Evolutionary conservation across 2,113 vertebrate species (phyloP), one percentile per base, ranked within the genome.

Genomic region (Piliocolobus tephrosceles): DNA sequence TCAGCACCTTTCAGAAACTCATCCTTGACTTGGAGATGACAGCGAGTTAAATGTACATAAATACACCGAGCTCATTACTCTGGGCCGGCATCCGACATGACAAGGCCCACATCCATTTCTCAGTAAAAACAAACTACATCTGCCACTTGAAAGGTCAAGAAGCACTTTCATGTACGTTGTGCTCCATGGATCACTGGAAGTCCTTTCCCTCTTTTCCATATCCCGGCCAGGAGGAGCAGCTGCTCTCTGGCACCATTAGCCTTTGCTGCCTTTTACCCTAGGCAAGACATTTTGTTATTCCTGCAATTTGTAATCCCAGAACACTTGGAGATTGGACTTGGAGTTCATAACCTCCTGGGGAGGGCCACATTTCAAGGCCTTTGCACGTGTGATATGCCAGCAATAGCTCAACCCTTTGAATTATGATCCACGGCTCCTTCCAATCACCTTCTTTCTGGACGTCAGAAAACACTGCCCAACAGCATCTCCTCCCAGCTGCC

Each of bases 381-480:
- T 45, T 23, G 3, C 3, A 0, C 6, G 50, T 1, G 1, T 0
- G 25, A 6, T 2, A 0, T 0, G 0, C 10, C 0, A 0, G 47
- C 6, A 22, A 3, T 0, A 6, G n/a, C 66, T 11, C 11, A 0
- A 11, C 5, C 27, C 23, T 43, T 27, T 3, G 73, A 18, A 7
- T 18, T 10, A 1, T 0, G 32, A 23, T 2, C 14, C 0, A 1
- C 5, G 0, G 38, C 68, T 35, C 1, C 0, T 6, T 14, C 32
- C 1, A 11, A 0, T 32, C 57, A 0, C 23, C 45, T 6, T 79
- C 45, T 6, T 79, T 32, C 6, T 0, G 30, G 27, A 0, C 0
- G 38, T 43, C 25, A 6, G 66, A 0, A 35, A 23, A 50, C 20
- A 20, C 0, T 1, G 17, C 5, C 58, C 72, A 1, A 0, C 10